phyloP scores from a whole-genome alignment of 2,888 invertebrate species.

The Chesias legatella region DNA sequence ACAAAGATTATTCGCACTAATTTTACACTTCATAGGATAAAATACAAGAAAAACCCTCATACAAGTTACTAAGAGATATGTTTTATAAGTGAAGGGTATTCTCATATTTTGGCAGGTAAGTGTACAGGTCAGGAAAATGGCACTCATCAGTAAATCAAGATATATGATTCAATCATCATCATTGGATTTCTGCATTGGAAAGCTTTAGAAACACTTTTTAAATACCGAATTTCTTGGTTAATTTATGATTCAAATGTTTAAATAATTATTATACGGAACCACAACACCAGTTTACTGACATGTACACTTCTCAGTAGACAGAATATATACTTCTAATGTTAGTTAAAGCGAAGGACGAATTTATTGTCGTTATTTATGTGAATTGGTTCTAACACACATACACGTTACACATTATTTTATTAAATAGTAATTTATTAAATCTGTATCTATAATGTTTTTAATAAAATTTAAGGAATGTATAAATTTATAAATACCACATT shows the following conservation, averaged over 20 bases:
- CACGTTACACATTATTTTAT: slow-evolving; percentile 10
- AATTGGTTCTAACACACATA: slow-evolving; percentile 47
- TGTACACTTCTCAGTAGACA: slow-evolving; percentile 10
- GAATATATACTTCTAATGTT: slow-evolving; percentile 37
- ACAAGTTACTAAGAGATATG: slow-evolving; percentile 22
- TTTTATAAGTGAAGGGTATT: slow-evolving; percentile 32
- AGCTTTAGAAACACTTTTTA: no score
- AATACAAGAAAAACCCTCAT: slow-evolving; percentile 47
- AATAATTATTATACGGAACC: no score
- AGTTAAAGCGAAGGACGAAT: slow-evolving; percentile 78
- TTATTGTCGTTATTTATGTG: slow-evolving; percentile 67
- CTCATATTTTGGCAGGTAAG: slow-evolving; percentile 39
- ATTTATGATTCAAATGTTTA: no score
- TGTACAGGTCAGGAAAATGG: slow-evolving; percentile 2
- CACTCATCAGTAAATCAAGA: no score
- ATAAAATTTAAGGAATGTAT: no score
- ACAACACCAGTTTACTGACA: slow-evolving; percentile 1
- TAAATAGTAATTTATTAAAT: neutral
- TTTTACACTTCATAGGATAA: slow-evolving; percentile 40
- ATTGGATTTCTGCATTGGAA: no score
- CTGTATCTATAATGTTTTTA: no score
- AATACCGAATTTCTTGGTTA: no score
- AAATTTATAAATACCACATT: no score
- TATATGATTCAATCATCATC: no score
- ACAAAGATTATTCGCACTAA: slow-evolving; percentile 50